Base-by-base conservation (phyloP, 2,797 vertebrate species). In the Arctocebus calabarensis region DNA sequence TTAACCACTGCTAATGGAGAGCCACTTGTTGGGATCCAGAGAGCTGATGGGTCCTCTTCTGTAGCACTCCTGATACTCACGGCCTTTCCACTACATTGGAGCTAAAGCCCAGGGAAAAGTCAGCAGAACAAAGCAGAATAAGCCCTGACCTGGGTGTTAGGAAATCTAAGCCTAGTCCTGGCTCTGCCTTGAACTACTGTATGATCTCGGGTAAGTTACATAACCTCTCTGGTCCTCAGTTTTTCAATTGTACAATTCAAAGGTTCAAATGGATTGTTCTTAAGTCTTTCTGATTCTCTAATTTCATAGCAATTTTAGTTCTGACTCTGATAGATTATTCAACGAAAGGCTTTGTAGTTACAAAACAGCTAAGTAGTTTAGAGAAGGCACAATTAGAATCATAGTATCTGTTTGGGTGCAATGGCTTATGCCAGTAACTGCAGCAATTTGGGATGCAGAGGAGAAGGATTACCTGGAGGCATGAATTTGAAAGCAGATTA, bases 241-340 rank as follows among this genome's bases (percentile, higher is more conserved):
- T 64, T 91, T 81, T 88, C 55, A 27, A 55, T 87, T 89, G 9
- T 96, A 45, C 90, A 90, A 91, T 12, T 23, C 9, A 59, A 84
- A 96, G 29, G 10, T 89, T 57, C 48, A 83, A 66, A 62, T 34
- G 32, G 71, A 84, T 88, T 81, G 66, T 79, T 90, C 52, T 55
- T 37, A 82, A 74, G 29, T 82, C 57, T 91, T 52, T 78, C 73
- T 34, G 55, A 70, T 77, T 77, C 68, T 82, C 12, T 27, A 27
- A 90, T 22, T 37, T 23, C 7, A 34, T 0, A 55, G 73, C 14
- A 68, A 34, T 55, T 77, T 57, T 61, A 75, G 64, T 48, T 94
- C 55, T 73, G 29, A 70, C 45, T 43, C 43, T 37, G 66, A 79
- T 12, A 84, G 74, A 59, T 78, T 11, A 45, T 25, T 86, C 52